Conservation (phyloP, 2,888 invertebrate species). For the Drosophila nr. perissopoda region DNA sequence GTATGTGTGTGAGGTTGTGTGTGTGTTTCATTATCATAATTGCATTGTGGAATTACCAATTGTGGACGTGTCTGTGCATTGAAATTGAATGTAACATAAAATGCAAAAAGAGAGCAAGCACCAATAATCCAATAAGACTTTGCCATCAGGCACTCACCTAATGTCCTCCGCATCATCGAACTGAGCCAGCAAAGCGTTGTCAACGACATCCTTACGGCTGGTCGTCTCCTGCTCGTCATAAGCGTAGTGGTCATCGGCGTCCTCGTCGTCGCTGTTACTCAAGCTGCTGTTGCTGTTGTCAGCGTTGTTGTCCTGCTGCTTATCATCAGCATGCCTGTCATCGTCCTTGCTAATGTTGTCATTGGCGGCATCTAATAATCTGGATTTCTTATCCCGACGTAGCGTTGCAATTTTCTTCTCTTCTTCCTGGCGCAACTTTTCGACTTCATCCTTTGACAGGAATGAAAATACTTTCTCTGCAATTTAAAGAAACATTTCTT, state of each 20-base stretch:
- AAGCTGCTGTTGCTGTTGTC: constrained; percentile 60
- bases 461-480: constrained; percentile 96
- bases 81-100: constrained; percentile 63
- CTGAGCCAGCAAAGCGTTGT: constrained; percentile 67
- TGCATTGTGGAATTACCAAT: constrained; percentile 43
- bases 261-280: constrained; percentile 51
- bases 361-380: constrained; percentile 82
- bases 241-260: constrained; percentile 51
- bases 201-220: constrained; percentile 64
- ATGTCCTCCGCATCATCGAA: constrained; percentile 80
- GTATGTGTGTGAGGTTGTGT: constrained; percentile 14
- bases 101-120: constrained; percentile 64
- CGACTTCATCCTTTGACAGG: constrained; percentile 96
- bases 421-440: constrained; percentile 97
- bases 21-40: constrained; percentile 52
- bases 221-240: constrained; percentile 53
- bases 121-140: constrained; percentile 57
- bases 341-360: constrained; percentile 80
- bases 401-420: constrained; percentile 92
- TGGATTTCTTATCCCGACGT: constrained; percentile 84
- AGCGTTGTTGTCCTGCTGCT: constrained; percentile 54
- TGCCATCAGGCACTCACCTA: constrained; percentile 74
- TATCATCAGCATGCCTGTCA: constrained; percentile 71
- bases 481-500: constrained; percentile 35
- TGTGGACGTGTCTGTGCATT: constrained; percentile 74